A percentile compares a stretch with the other conserved stretches of the same genome.
Conservation (phyloP, 2,888 invertebrate genomes). For the Eupithecia inturbata region DNA sequence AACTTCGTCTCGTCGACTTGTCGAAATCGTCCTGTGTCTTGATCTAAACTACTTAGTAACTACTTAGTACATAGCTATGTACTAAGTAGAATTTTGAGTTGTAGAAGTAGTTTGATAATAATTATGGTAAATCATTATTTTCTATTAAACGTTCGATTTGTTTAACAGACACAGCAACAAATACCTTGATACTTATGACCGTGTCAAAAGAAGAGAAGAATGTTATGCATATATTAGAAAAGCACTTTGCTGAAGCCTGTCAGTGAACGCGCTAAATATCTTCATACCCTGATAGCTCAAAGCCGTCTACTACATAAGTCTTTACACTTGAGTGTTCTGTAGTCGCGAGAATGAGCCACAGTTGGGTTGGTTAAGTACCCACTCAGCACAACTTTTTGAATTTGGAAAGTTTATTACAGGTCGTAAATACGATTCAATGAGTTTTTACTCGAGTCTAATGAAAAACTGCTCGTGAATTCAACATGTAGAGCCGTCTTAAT, state of each 20-base stretch:
- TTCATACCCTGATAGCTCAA: background rate
- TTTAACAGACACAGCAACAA: background rate
- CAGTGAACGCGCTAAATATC: background rate
- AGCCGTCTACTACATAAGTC: conserved; percentile 11
- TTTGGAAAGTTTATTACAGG: conserved; percentile 33
- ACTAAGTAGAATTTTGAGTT: too few relatives aligned
- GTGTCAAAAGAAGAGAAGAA: background rate
- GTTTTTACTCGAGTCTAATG: conserved; percentile 27
- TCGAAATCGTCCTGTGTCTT: too few relatives aligned
- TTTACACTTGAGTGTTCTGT: conserved; percentile 42
- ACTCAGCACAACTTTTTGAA: conserved; percentile 35
- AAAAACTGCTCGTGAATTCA: conserved; percentile 16
- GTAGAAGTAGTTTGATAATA: background rate
- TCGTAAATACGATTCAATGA: conserved; percentile 32
- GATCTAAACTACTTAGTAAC: too few relatives aligned
- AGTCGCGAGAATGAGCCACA: conserved; percentile 37
- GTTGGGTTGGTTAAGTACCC: conserved; percentile 34
- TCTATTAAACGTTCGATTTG: background rate
- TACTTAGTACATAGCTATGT: too few relatives aligned
- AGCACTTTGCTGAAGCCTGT: background rate
- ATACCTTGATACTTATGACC: background rate
- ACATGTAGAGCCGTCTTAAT: background rate
- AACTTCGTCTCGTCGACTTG: background rate
- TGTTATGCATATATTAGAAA: background rate
- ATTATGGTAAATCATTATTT: background rate